phyloP scores from a whole-genome alignment of 1,140 invertebrate species.

The Drosophila ananassae region DNA sequence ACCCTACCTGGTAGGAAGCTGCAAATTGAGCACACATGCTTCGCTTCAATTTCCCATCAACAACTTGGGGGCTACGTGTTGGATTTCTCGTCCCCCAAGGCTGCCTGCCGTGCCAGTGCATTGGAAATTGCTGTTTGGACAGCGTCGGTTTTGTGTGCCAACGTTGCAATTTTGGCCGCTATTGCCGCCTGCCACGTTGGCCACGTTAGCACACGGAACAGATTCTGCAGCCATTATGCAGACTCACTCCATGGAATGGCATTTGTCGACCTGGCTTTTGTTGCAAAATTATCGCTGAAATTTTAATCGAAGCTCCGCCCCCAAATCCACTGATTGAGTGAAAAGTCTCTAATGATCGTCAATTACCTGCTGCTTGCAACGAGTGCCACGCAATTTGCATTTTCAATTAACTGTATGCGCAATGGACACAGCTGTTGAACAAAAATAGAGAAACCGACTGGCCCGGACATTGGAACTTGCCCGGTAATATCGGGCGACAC shows the following conservation, averaged over 20 bases:
- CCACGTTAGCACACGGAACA: constrained; percentile 10
- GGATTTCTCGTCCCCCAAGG: constrained; percentile 4
- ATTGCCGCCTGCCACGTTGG: constrained; percentile 26
- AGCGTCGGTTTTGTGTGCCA: constrained; percentile 12
- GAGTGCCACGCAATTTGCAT: constrained; percentile 62
- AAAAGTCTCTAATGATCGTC: constrained; percentile 59
- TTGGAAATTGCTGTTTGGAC: constrained; percentile 22
- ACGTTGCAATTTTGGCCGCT: constrained; percentile 50
- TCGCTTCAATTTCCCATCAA: constrained; percentile 55
- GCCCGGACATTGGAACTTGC: background rate
- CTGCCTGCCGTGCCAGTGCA: background rate
- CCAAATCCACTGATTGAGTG: constrained; percentile 48
- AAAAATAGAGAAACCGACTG: constrained; percentile 11
- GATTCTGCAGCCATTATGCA: constrained; percentile 45
- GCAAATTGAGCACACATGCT: constrained; percentile 49
- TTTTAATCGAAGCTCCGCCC: constrained; percentile 46
- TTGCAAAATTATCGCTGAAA: constrained; percentile 43
- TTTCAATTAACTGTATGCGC: constrained; percentile 70
- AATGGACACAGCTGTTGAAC: constrained; percentile 4
- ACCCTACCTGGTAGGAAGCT: constrained; percentile 21
- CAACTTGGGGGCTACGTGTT: constrained; percentile 39
- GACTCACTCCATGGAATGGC: constrained; percentile 46
- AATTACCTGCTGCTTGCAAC: constrained; percentile 40
- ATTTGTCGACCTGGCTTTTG: constrained; percentile 32
- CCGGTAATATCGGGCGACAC: constrained; percentile 53